Base-by-base conservation (phyloP, 2,113 vertebrate genomes). In the Procavia capensis region DNA sequence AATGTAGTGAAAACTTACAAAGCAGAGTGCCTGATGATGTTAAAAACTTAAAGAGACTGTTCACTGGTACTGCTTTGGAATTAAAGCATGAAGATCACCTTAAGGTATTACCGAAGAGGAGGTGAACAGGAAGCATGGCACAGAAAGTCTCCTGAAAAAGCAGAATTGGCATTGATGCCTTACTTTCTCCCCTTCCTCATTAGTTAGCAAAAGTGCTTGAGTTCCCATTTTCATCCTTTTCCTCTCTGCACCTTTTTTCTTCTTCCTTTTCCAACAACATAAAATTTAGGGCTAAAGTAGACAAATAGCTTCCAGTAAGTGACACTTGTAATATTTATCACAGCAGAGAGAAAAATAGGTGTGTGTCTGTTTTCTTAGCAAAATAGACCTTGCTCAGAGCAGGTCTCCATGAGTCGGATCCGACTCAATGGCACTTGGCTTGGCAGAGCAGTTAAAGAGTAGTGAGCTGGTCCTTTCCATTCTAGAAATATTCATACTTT, bases 31-130 rank as follows among this genome's bases (percentile, higher is more conserved):
- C 88, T 63, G 68, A 29, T 70, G 39, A 75, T 76, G 34, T 25
- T 75, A 24, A 63, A 39, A 64, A 34, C 80, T 81, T 93, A 75
- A 36, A 90, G 59, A 93, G 68, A 93, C 88, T 66, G 25, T 13
- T 22, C n/a, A 39, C 31, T 41, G 64, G 6, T 45, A 57, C 17
- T 20, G 36, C 54, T 61, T 89, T 78, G 75, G 31, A 22, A 81
- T 4, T 76, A 61, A 82, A 79, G 22, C 6, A 41, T 29, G 11
- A 17, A 50, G 5, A 45, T 17, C 47, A 72, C 47, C 25, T 72
- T 86, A 24, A 86, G 66, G 47, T 57, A 59, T 76, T 92, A 88
- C 63, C 29, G 31, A 43, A 39, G 6, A 3, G 13, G 14, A 54
- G 17, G 50, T 16, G 50, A 54, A 54, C 13, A 16, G 59, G 36